phyloP scores from a whole-genome alignment of 2,888 invertebrate genomes.

The Agonum fuliginosum region DNA sequence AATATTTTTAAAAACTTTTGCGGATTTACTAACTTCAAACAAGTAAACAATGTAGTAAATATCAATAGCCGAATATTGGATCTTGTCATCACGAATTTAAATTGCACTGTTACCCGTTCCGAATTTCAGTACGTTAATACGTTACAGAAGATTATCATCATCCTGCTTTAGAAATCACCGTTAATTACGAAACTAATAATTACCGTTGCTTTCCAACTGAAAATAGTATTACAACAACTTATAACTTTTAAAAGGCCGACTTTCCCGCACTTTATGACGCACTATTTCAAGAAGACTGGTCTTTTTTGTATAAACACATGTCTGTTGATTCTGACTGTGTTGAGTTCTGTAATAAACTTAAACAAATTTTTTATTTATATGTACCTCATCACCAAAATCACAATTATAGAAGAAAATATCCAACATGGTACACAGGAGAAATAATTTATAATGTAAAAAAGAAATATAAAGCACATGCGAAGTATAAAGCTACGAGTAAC shows the following conservation, averaged over 20 bases:
- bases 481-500: not conserved
- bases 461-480: not conserved
- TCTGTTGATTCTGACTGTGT: not conserved
- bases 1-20: slow-evolving; percentile 1
- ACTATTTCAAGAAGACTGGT: not conserved
- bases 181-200: not conserved
- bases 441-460: not conserved
- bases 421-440: not conserved
- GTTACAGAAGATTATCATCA: not conserved
- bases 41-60: not conserved
- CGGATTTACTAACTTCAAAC: not conserved
- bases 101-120: not conserved
- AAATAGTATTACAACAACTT: not conserved
- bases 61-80: not conserved
- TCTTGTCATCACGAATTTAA: not conserved
- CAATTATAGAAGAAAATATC: not conserved
- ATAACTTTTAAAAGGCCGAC: slow-evolving; percentile 3
- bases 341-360: not conserved
- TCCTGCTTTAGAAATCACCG: not conserved
- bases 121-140: not conserved
- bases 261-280: not conserved
- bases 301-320: not conserved
- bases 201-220: not conserved
- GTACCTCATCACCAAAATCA: not conserved
- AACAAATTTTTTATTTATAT: not conserved